Base-by-base conservation (phyloP, 2,797 vertebrate genomes). In the Dicrostonyx torquatus region DNA sequence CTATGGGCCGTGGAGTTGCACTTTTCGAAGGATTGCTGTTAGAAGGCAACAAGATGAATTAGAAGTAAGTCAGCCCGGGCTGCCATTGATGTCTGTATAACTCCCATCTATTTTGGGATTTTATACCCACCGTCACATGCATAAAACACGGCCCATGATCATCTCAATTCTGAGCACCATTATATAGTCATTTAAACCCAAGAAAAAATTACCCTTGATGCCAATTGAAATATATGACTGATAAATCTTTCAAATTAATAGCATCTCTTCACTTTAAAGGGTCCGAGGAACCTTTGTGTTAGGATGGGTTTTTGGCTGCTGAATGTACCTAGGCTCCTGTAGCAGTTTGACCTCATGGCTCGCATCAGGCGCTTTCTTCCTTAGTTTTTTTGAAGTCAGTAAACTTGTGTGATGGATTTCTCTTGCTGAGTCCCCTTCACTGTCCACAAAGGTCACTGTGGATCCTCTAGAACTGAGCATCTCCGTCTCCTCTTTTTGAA, bases 1-100 rank as follows among this genome's bases (percentile, higher is more conserved):
- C 29, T 94, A 4, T 68, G 64, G 43, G 68, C 76, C 70, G 2
- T 45, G 48, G 60, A 87, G 58, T 53, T 93, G 91, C 90, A 97
- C 26, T 70, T 97, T 97, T 96, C 73, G 14, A 83, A 92, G 80
- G 24, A 91, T 93, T 93, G 20, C 72, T 95, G 89, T 93, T 68
- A 96, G 75, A 76, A 96, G 97, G 83, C 73, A 77, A 73, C 72
- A 95, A 82, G 93, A 34, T 93, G 92, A 91, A 60, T 94, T 92
- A 94, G 79, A 90, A 83, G 70, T 90, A 29, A 97, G 75, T 73
- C 93, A 53, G 83, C 34, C 86, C 11, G 50, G 64, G 94, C 0
- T 83, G 85, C 95, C 70, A 90, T 76, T 91, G 73, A 92, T 96
- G 60, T 97, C 83, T 94, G 0, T 94, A 72, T 91, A 89, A 72